Evolutionary conservation across 2,888 invertebrate species (phyloP).

Genomic region (Stenurella melanura): DNA sequence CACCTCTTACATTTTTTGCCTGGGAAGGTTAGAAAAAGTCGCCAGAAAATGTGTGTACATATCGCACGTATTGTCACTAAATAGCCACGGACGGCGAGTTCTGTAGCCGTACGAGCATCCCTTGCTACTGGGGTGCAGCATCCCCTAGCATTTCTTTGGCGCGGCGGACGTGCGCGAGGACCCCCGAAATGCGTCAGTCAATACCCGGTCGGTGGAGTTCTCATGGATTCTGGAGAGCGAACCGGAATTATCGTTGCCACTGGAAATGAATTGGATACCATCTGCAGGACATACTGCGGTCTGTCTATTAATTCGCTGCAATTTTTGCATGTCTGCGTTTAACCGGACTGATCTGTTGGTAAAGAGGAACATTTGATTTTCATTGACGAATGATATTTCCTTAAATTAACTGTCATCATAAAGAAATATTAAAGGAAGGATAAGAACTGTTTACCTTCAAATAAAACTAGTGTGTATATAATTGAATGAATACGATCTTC

Average conservation of each 20-base stretch:
- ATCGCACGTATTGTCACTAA: constrained; percentile 57
- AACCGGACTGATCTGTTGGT: not conserved
- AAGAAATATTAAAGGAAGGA: too few species aligned
- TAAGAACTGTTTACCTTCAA: too few species aligned
- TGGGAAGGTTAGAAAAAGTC: constrained; percentile 44
- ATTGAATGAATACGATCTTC: too few species aligned
- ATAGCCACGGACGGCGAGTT: constrained; percentile 54
- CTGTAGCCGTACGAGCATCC: constrained; percentile 64
- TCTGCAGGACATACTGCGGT: constrained; percentile 50
- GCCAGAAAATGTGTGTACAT: constrained; percentile 39
- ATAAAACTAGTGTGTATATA: too few species aligned
- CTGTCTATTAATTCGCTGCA: constrained; percentile 48
- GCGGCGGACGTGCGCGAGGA: constrained; percentile 64
- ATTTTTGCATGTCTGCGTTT: constrained; percentile 24
- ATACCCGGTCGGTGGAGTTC: constrained; percentile 67
- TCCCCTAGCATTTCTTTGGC: constrained; percentile 67
- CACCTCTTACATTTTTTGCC: constrained; percentile 65
- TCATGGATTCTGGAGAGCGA: constrained; percentile 65
- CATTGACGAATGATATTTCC: not conserved
- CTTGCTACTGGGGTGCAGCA: constrained; percentile 71
- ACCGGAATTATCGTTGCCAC: constrained; percentile 62
- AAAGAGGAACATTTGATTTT: not conserved
- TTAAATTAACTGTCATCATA: not conserved
- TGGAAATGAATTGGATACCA: constrained; percentile 59
- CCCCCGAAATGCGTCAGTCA: constrained; percentile 69